Conservation (phyloP, 2,888 invertebrate species). For the Stictocephala bisonia region DNA sequence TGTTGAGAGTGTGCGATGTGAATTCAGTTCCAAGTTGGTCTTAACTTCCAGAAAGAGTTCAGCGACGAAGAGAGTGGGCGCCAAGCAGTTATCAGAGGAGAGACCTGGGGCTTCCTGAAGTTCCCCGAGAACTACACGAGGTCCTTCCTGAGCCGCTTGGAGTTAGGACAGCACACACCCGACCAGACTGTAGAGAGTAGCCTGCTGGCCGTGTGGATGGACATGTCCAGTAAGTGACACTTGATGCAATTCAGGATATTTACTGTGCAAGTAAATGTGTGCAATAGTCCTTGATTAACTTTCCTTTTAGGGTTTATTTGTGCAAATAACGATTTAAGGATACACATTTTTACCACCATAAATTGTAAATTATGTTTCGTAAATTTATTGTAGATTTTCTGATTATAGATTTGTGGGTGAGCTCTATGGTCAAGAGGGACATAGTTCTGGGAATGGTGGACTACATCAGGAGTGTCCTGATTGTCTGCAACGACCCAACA, state of each 20-base stretch:
- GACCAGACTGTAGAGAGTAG: constrained; percentile 72
- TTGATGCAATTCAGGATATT: not conserved
- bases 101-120: constrained; percentile 80
- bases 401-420: constrained; percentile 52
- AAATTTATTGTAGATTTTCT: no score
- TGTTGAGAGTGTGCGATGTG: no score
- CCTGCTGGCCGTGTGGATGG: constrained; percentile 78
- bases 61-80: constrained; percentile 72
- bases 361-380: no score
- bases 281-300: no score
- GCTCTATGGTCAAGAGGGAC: constrained; percentile 56
- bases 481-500: constrained; percentile 53
- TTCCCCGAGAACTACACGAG: constrained; percentile 82
- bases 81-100: constrained; percentile 74
- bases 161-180: constrained; percentile 70
- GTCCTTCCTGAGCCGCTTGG: constrained; percentile 73
- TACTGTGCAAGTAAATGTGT: not conserved
- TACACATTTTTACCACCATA: no score
- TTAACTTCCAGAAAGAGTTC: constrained; percentile 69
- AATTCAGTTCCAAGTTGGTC: no score
- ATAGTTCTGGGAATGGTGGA: constrained; percentile 54
- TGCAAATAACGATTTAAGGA: not conserved
- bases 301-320: not conserved
- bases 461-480: constrained; percentile 54
- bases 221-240: constrained; percentile 80